phyloP scores from a whole-genome alignment of 2,888 invertebrate species.

The Parnassius mnemosyne region DNA sequence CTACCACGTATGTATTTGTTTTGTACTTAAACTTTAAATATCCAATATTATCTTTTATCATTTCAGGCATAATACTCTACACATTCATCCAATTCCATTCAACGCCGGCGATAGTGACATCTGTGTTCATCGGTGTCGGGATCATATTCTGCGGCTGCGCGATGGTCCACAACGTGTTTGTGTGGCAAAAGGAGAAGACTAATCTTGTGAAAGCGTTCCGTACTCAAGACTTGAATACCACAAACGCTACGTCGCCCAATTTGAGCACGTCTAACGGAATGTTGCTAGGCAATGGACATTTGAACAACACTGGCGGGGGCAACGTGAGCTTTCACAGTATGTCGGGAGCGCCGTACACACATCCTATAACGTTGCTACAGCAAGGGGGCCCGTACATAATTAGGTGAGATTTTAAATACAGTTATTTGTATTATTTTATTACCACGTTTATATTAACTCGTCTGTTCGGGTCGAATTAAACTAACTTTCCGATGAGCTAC shows the following conservation, averaged over 20 bases:
- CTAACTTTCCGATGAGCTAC: too few species aligned
- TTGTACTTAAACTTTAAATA: background rate
- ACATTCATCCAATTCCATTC: slow-evolving; percentile 96
- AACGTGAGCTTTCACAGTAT: slow-evolving; percentile 71
- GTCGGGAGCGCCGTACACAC: slow-evolving; percentile 60
- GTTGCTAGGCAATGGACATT: slow-evolving; percentile 62
- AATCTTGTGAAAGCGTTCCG: slow-evolving; percentile 86
- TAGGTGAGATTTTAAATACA: slow-evolving; percentile 47
- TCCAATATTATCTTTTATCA: slow-evolving; percentile 9
- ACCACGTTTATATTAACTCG: background rate
- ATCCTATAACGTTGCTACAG: slow-evolving; percentile 71
- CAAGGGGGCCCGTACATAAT: slow-evolving; percentile 81
- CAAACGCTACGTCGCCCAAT: slow-evolving; percentile 42
- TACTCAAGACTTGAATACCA: slow-evolving; percentile 55
- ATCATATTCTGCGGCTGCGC: slow-evolving; percentile 95
- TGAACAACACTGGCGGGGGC: slow-evolving; percentile 61
- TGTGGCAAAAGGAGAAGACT: slow-evolving; percentile 95
- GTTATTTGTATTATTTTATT: background rate
- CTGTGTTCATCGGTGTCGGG: slow-evolving; percentile 92
- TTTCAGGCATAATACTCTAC: slow-evolving; percentile 93
- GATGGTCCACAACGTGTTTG: slow-evolving; percentile 96
- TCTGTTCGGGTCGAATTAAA: too few species aligned
- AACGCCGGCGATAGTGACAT: slow-evolving; percentile 94
- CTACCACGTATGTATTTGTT: too few species aligned
- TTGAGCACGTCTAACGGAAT: slow-evolving; percentile 65